Evolutionary conservation across 2,113 vertebrate genomes (phyloP).

Genomic region (Lutjanus erythropterus): DNA sequence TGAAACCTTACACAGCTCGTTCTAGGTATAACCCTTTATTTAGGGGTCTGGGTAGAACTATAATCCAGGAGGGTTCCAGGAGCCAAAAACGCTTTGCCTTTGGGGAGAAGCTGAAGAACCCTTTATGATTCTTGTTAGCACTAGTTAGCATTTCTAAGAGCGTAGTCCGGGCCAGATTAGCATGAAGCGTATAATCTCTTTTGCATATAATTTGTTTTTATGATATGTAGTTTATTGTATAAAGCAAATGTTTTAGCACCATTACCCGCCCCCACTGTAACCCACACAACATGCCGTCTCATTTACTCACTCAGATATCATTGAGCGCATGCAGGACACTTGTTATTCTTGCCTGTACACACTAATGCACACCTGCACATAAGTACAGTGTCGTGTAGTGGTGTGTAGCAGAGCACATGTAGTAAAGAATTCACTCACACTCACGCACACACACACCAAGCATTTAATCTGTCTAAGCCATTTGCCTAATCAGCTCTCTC

Average conservation of each 20-base stretch:
- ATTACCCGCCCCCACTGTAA: conserved; percentile 8
- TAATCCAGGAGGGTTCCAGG: too few relatives aligned
- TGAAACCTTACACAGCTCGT: too few relatives aligned
- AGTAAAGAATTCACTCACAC: conserved; percentile 43
- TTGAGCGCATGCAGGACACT: background rate
- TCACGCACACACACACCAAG: conserved; percentile 41
- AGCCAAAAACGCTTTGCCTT: too few relatives aligned
- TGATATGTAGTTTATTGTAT: conserved; percentile 25
- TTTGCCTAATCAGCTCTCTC: conserved; percentile 72
- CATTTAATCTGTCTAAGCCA: conserved; percentile 72
- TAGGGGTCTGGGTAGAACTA: too few relatives aligned
- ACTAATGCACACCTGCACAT: conserved; percentile 9
- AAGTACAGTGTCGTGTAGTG: conserved; percentile 11
- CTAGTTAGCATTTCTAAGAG: too few relatives aligned
- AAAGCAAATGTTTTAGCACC: conserved; percentile 8
- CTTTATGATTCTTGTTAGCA: too few relatives aligned
- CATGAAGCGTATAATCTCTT: conserved; percentile 35
- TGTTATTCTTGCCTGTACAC: background rate
- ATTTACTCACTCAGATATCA: background rate
- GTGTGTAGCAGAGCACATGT: conserved; percentile 25
- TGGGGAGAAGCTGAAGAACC: too few relatives aligned
- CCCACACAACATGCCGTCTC: background rate
- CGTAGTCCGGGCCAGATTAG: conserved; percentile 21
- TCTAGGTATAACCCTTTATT: too few relatives aligned
- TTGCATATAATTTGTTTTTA: conserved; percentile 31